These are phyloP conservation scores for Onchidella celtica DNA, from an alignment of 2,888 invertebrate genomes.

Conservation along the genomic window DNA sequence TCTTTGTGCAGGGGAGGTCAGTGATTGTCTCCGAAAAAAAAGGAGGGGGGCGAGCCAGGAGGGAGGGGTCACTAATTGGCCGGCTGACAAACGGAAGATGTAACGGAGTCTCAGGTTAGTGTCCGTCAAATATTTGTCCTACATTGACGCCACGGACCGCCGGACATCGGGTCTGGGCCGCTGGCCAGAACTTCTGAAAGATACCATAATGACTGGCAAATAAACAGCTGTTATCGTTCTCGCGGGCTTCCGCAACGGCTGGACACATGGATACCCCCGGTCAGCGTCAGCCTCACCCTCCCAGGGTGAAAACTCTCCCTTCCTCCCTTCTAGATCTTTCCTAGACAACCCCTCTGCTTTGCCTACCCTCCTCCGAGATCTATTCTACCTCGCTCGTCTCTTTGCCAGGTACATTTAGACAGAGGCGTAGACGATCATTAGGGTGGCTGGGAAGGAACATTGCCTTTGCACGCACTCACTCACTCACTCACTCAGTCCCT, in stretches of 20 bases:
- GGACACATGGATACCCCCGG: no score
- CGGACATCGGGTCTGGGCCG: not conserved
- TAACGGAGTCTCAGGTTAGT: not conserved
- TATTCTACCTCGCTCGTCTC: not conserved
- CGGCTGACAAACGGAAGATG: constrained; percentile 22
- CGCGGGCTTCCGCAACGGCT: not conserved
- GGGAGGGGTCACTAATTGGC: not conserved
- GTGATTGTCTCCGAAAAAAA: no score
- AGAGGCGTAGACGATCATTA: no score
- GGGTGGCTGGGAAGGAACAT: no score
- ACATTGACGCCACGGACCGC: not conserved
- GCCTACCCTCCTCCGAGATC: not conserved
- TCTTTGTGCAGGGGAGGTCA: no score
- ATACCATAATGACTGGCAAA: not conserved
- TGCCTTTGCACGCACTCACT: no score
- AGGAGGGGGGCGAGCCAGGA: no score
- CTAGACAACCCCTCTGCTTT: not conserved
- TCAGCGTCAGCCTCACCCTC: not conserved
- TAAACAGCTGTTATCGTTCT: not conserved
- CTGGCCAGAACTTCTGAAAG: not conserved
- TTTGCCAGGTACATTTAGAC: not conserved
- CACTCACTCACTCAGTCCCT: no score
- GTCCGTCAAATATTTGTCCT: constrained; percentile 20
- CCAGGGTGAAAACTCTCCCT: no score
- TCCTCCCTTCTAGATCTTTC: not conserved